phyloP scores from a whole-genome alignment of 2,797 vertebrate genomes.

The Salarias fasciatus region DNA sequence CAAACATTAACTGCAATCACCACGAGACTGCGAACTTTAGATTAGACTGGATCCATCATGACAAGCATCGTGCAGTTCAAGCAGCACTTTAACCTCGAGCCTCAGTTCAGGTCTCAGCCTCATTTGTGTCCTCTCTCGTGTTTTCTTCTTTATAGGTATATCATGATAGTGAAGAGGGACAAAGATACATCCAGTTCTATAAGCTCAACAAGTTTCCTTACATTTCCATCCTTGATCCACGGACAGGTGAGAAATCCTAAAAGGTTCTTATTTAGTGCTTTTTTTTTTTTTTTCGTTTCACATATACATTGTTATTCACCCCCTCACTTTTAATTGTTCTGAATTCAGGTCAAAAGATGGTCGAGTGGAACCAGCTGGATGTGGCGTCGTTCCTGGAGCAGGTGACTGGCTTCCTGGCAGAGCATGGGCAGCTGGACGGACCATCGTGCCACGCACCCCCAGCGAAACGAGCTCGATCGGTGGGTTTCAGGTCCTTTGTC shows the following conservation, averaged over 20 bases:
- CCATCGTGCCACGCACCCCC: slow-evolving; percentile 93
- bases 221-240: slow-evolving; percentile 97
- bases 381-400: slow-evolving; percentile 97
- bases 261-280: no score
- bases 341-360: slow-evolving; percentile 93
- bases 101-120: neutral
- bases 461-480: slow-evolving; percentile 94
- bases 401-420: slow-evolving; percentile 93
- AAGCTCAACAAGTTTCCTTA: slow-evolving; percentile 98
- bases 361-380: slow-evolving; percentile 98
- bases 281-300: neutral
- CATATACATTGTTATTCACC: neutral
- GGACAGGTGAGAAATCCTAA: slow-evolving; percentile 98
- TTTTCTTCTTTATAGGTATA: slow-evolving; percentile 87
- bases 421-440: slow-evolving; percentile 96
- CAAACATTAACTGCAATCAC: no score
- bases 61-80: no score
- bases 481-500: no score
- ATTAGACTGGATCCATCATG: no score
- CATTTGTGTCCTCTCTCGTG: slow-evolving; percentile 5
- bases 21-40: no score
- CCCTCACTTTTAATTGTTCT: neutral
- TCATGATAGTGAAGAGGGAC: slow-evolving; percentile 98
- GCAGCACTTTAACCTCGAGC: no score
- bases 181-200: slow-evolving; percentile 99